Evolutionary conservation across 1,140 invertebrate species (phyloP).

Genomic region (Micrasema longulum): DNA sequence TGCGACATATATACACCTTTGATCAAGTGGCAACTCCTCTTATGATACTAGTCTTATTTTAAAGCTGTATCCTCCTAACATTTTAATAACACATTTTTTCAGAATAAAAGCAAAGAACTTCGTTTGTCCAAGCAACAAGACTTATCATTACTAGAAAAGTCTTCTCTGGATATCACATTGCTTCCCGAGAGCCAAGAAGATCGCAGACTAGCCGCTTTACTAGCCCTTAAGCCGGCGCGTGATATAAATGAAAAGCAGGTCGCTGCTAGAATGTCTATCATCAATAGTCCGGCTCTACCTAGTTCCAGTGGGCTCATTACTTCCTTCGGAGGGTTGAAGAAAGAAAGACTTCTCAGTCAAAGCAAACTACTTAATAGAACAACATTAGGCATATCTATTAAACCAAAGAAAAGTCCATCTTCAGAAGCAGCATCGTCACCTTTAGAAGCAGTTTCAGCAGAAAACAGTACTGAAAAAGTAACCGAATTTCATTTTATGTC

Average conservation of each 20-base stretch:
- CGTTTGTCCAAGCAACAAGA: conserved; percentile 77
- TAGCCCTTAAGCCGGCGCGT: conserved; percentile 73
- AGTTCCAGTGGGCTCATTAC: conserved; percentile 68
- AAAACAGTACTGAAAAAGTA: not conserved
- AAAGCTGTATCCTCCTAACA: not conserved
- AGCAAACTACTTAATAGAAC: conserved; percentile 59
- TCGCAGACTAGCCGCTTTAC: conserved; percentile 79
- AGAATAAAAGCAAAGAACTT: conserved; percentile 82
- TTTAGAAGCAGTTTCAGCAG: not conserved
- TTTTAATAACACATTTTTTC: conserved; percentile 59
- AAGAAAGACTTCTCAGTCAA: conserved; percentile 67
- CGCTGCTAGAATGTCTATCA: conserved; percentile 66
- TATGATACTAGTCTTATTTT: too few relatives aligned
- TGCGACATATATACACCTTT: too few relatives aligned
- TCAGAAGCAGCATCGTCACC: too few relatives aligned
- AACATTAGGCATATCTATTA: conserved; percentile 61
- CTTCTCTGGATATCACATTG: conserved; percentile 81
- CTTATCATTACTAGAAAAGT: conserved; percentile 79
- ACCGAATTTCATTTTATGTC: not conserved
- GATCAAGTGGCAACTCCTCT: too few relatives aligned
- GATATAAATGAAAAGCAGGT: conserved; percentile 68
- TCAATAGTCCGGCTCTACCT: conserved; percentile 70
- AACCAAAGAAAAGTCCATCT: conserved; percentile 24
- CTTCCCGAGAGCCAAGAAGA: conserved; percentile 86
- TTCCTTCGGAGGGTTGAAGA: conserved; percentile 69